Percentiles rank a stretch among this genome's conserved stretches.
Conservation (phyloP, 2,797 vertebrate species). For the Sebastes elongatus region DNA sequence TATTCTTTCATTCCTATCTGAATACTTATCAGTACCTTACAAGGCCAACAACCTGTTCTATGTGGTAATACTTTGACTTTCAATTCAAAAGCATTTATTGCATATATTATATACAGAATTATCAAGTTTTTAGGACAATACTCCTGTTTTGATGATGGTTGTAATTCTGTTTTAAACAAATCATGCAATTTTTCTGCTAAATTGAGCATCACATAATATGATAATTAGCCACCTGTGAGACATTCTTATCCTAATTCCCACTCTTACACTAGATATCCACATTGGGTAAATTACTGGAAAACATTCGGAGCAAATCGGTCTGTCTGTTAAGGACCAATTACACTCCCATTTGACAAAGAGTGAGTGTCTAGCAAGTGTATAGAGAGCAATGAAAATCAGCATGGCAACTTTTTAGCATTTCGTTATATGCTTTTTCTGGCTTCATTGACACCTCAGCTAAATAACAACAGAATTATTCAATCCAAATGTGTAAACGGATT, state of each 20-base stretch:
- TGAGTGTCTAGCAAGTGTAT: neutral
- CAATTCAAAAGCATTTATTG: neutral
- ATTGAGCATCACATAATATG: neutral
- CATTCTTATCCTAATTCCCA: neutral
- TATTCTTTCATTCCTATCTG: neutral
- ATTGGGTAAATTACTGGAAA: no score
- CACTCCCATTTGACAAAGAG: no score
- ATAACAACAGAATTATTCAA: neutral
- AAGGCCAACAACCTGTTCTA: neutral
- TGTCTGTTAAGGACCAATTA: no score
- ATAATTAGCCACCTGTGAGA: no score
- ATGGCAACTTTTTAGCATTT: neutral
- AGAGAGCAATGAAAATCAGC: neutral
- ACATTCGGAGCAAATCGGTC: no score
- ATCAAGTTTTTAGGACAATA: neutral
- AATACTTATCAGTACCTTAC: neutral
- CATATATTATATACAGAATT: neutral
- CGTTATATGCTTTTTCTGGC: neutral
- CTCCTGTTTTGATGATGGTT: neutral
- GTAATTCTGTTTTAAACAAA: neutral
- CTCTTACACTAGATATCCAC: no score
- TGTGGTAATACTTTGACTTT: neutral
- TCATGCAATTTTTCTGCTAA: neutral
- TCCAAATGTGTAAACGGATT: neutral
- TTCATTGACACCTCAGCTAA: neutral